Base-by-base conservation (phyloP, 1,140 invertebrate genomes). In the Melanaphis sacchari region DNA sequence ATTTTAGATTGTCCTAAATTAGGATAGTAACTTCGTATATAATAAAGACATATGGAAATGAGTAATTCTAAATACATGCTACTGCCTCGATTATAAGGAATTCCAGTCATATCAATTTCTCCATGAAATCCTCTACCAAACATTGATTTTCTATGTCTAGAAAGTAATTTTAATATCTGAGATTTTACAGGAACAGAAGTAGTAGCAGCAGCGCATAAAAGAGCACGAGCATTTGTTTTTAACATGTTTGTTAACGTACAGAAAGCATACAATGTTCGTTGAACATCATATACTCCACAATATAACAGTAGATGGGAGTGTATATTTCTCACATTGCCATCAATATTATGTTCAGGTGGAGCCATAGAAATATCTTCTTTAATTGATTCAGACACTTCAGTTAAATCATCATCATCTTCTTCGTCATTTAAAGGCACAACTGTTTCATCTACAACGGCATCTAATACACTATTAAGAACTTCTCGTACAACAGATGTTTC, bases 261-360 rank as follows among this genome's bases (percentile, higher is more conserved):
- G 36, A 98, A 95, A n/a, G 97, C 97, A 94, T 98, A 98, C 1
- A 98, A 95, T 18, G 97, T 97, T 94, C 97, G 96, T 59, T 96
- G 96, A 0, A 97, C 97, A 95, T 98, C 98, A 94, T 98, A 98
- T 36, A 97, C 96, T 94, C 97, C 97, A 94, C 97, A 96, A 94
- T 98, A 98, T 0, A 98, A 95, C 38, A 98, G 96, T 95, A 98
- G 96, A 95, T 98, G 98, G 43, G 97, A 97, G 95, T 98, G 98
- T 85, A 93, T 93, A 84, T 93, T 93, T 93, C 91, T 93, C 8
- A 93, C 91, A 41, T 93, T 93, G 31, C 91, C 81, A 84, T 93
- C 91, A 21, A 93, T 84, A 24, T 85, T 93, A 52, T 93, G 85
- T 26, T 93, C 91, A 52, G 91, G 81, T 15, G 91, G 91, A 81